Evolutionary conservation across 2,797 vertebrate species (phyloP).

Genomic region (Moxostoma hubbsi): DNA sequence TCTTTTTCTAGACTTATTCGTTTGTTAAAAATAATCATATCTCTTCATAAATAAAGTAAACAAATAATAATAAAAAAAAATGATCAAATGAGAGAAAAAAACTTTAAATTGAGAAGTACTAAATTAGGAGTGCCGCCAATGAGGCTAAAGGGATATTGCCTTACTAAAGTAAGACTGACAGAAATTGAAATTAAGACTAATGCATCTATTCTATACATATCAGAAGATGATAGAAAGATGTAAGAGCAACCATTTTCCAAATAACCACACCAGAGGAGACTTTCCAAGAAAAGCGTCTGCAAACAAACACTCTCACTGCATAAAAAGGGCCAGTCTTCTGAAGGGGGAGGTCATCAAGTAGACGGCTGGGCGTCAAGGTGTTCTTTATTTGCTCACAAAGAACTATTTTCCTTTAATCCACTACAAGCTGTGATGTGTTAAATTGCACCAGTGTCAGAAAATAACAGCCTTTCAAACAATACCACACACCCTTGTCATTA

Average conservation of each 20-base stretch:
- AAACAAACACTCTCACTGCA: slow-evolving; percentile 35
- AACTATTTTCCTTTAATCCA: slow-evolving; percentile 67
- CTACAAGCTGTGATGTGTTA: slow-evolving; percentile 70
- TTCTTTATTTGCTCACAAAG: slow-evolving; percentile 63
- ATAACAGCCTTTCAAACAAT: slow-evolving; percentile 70
- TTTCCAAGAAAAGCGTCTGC: slow-evolving; percentile 3
- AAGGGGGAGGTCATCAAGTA: slow-evolving; percentile 61
- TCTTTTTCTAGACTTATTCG: no score
- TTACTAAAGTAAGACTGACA: neutral
- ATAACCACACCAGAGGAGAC: slow-evolving; percentile 26
- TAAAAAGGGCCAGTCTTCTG: slow-evolving; percentile 28
- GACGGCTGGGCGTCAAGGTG: slow-evolving; percentile 27
- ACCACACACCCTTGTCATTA: slow-evolving; percentile 67
- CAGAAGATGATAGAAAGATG: neutral
- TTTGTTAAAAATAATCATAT: no score
- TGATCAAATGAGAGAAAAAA: no score
- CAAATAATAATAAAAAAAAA: no score
- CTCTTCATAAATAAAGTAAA: no score
- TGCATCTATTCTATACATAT: neutral
- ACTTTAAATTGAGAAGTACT: no score
- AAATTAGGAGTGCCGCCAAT: no score
- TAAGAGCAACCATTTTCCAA: slow-evolving; percentile 24
- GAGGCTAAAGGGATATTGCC: no score
- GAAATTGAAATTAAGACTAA: neutral
- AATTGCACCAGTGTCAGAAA: slow-evolving; percentile 71